Percentiles rank a stretch among this genome's conserved stretches.
Evolutionary conservation across 2,113 vertebrate genomes (phyloP).

Genomic region (Ictalurus punctatus): DNA sequence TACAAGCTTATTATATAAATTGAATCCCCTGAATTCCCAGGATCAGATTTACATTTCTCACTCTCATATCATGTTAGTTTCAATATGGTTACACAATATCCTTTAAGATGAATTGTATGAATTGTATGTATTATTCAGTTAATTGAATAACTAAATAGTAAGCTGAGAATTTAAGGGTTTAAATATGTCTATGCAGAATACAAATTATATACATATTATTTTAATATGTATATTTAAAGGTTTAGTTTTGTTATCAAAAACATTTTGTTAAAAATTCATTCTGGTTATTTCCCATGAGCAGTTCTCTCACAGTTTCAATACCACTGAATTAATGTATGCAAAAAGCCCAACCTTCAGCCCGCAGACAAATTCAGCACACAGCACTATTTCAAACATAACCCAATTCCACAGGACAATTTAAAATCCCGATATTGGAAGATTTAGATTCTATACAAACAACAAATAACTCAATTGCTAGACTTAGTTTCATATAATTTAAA

Average conservation of each 20-base stretch:
- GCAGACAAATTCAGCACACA: background rate
- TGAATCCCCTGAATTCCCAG: background rate
- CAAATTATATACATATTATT: background rate
- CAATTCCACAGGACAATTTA: background rate
- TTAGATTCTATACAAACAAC: background rate
- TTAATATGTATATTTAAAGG: background rate
- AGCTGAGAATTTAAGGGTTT: background rate
- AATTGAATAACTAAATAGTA: background rate
- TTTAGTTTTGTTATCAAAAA: background rate
- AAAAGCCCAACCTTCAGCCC: background rate
- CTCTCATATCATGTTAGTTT: background rate
- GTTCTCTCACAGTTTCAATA: background rate
- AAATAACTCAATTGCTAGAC: no score
- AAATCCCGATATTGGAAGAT: background rate
- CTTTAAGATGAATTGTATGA: background rate
- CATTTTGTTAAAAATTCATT: background rate
- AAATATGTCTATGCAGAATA: background rate
- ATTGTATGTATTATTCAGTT: background rate
- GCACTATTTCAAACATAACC: background rate
- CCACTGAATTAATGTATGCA: background rate
- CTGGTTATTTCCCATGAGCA: background rate
- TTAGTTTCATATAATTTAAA: no score
- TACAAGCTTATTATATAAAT: background rate
- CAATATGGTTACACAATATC: background rate
- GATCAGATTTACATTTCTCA: background rate